phyloP scores from a whole-genome alignment of 2,888 invertebrate genomes.

The Aphodius sticticus region DNA sequence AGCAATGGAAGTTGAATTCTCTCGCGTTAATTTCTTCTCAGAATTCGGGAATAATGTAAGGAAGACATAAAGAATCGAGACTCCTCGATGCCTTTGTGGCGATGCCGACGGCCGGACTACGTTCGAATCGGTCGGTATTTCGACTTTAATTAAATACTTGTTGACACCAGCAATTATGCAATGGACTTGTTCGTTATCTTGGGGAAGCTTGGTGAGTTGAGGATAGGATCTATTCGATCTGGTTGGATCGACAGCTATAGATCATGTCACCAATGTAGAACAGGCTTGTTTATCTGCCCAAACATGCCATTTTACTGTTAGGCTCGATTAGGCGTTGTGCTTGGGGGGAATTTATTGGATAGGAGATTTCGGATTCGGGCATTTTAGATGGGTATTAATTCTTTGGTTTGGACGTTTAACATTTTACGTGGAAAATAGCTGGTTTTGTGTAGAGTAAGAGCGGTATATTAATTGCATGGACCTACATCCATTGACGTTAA shows the following conservation, averaged over 20 bases:
- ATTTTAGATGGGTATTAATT: background rate
- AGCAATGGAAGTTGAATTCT: background rate
- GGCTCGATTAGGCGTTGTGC: background rate
- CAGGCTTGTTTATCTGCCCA: background rate
- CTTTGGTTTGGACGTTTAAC: background rate
- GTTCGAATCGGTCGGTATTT: background rate
- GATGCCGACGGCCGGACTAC: background rate
- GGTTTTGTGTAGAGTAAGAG: background rate
- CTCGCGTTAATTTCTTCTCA: constrained; percentile 4
- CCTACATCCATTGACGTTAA: background rate
- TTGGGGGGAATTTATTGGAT: background rate
- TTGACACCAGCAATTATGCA: background rate
- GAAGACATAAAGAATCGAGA: background rate
- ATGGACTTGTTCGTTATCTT: background rate
- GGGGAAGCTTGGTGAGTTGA: background rate
- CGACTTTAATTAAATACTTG: constrained; percentile 4
- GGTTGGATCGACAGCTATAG: background rate
- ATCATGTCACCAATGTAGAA: background rate
- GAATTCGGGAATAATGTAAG: constrained; percentile 4
- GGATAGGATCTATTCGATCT: background rate
- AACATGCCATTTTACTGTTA: background rate
- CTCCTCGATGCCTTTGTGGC: background rate
- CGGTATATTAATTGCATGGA: background rate
- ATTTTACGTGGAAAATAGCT: background rate
- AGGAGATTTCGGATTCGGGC: background rate